Percentiles rank a stretch among this genome's conserved stretches.
Evolutionary conservation across 2,113 vertebrate species (phyloP).

Genomic region (Hystrix brachyura): DNA sequence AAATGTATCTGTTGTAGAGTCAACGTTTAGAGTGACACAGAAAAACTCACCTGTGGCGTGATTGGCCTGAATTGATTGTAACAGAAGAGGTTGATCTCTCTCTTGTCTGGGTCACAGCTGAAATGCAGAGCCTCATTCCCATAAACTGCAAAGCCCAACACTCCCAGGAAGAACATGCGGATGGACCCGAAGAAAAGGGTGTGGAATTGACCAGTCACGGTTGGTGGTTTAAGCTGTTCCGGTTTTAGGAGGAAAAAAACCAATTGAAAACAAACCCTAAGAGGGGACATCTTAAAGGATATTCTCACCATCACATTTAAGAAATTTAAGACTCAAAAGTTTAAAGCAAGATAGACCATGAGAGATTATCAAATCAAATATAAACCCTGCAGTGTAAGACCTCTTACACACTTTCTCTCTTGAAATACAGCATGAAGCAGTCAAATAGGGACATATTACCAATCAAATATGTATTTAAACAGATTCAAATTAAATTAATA

Average conservation of each 20-base stretch:
- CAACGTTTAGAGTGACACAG: not conserved
- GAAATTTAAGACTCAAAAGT: not conserved
- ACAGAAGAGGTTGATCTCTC: constrained; percentile 94
- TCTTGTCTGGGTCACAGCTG: constrained; percentile 93
- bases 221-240: constrained; percentile 92
- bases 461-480: constrained; percentile 29
- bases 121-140: constrained; percentile 95
- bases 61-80: constrained; percentile 95
- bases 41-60: constrained; percentile 91
- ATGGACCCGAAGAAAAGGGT: constrained; percentile 95
- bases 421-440: not conserved
- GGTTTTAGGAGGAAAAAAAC: constrained; percentile 40
- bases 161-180: constrained; percentile 92
- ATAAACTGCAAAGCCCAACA: constrained; percentile 94
- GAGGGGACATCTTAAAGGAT: not conserved
- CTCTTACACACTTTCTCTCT: not conserved
- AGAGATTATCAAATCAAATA: not conserved
- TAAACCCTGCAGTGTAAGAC: not conserved
- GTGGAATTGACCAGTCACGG: constrained; percentile 94
- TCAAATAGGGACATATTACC: not conserved
- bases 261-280: constrained; percentile 17
- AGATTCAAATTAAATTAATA: constrained; percentile 28
- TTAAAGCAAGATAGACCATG: not conserved
- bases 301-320: not conserved
- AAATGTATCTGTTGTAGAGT: not conserved